These are phyloP conservation scores for Antitype chi DNA, from an alignment of 2,888 invertebrate species.

Conservation along the genomic window DNA sequence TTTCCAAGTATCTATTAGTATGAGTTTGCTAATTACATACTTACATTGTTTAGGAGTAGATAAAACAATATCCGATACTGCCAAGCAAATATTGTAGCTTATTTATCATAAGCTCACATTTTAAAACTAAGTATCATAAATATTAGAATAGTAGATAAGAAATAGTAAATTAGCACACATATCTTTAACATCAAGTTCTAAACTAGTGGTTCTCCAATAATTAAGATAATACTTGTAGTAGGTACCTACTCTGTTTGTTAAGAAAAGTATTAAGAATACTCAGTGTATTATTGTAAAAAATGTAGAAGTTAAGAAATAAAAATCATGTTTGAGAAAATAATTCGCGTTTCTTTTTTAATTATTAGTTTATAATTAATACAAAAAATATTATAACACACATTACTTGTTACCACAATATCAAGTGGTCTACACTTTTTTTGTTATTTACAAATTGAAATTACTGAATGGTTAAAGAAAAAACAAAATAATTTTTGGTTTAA, in stretches of 20 bases:
- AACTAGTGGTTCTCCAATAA: not conserved
- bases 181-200: not conserved
- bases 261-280: slow-evolving; percentile 43
- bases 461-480: not conserved
- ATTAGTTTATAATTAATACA: slow-evolving; percentile 35
- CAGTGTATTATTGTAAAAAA: slow-evolving; percentile 23
- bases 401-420: slow-evolving; percentile 14
- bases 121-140: not conserved
- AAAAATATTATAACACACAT: slow-evolving; percentile 26
- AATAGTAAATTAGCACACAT: not conserved
- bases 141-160: too few species aligned
- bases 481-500: not conserved
- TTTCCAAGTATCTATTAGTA: slow-evolving; percentile 20
- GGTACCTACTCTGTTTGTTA: not conserved
- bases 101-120: not conserved
- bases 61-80: not conserved
- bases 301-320: slow-evolving; percentile 31
- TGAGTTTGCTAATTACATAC: not conserved
- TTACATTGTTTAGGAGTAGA: not conserved
- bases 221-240: slow-evolving; percentile 4
- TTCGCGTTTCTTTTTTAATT: slow-evolving; percentile 27
- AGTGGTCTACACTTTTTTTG: slow-evolving; percentile 30
- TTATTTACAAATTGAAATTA: slow-evolving; percentile 7
- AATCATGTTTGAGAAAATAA: slow-evolving; percentile 39
- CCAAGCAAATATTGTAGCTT: not conserved